Base-by-base conservation (phyloP, 1,140 invertebrate genomes). In the Drosophila jambulina region DNA sequence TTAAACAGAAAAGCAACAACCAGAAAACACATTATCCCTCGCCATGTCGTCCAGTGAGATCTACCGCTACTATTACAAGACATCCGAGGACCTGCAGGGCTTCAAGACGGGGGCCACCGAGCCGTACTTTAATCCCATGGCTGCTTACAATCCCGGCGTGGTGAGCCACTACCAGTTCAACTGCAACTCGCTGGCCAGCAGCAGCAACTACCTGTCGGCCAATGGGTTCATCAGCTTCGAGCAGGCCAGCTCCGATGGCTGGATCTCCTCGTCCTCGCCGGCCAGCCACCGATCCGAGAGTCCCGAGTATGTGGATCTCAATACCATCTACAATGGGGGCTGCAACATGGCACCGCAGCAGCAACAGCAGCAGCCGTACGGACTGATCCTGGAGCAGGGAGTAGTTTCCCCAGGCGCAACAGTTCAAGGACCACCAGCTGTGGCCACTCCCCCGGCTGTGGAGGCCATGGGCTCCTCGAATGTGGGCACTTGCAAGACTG, bases 241-340 rank as follows among this genome's bases (percentile, higher is more conserved):
- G 70, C 91, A 92, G 62, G 91, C 92, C 56, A 91, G 85, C 57
- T 93, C 92, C 9, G 94, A 95, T 90, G 94, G 94, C 25, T 95
- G 94, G 93, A 94, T 95, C 72, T 95, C 94, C 4, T 94, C 94
- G 4, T 94, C 95, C 0, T 95, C 94, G 72, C 94, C 95, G 4
- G 93, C 94, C 3, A 95, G 94, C 72, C 82, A 94, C 62, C 92
- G 95, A n/a, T 95, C 93, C 4, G 84, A 94, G 42, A 95, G 94
- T 79, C 94, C 94, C 17, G 93, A 93, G 56, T 93, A 92, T 53
- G 84, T 93, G 53, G 91, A 92, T 76, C 79, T 93, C n/a, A 93
- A 90, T 74, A 80, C 79, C 34, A 92, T 92, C 38, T 92, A 92
- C 63, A 84, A 75, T 57, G 68, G 23, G 2, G 48, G 63, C 36